Evolutionary conservation across 2,797 vertebrate genomes (phyloP).

Genomic region (Poecilia picta): DNA sequence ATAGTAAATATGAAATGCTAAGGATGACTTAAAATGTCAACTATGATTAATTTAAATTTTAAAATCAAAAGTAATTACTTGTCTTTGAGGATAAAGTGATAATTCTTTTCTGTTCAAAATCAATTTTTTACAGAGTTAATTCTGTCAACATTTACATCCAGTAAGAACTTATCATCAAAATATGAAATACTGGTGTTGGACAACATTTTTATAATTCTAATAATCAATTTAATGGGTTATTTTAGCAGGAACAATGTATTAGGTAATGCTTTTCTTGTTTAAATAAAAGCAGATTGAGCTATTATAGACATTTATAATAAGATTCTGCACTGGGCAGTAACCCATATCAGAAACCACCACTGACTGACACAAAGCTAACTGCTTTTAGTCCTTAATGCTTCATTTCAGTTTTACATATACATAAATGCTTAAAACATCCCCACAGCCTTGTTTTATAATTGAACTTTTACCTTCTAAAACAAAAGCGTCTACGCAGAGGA

Average conservation of each 20-base stretch:
- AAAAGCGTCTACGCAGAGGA: slow-evolving; percentile 2
- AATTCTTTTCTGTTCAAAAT: not conserved
- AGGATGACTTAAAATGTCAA: not conserved
- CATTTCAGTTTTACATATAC: slow-evolving; percentile 23
- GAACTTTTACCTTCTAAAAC: not conserved
- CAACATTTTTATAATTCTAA: not conserved
- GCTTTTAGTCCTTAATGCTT: not conserved
- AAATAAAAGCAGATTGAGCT: not conserved
- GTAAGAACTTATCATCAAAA: not conserved
- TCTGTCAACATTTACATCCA: not conserved
- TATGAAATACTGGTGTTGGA: not conserved
- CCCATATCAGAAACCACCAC: too few species aligned
- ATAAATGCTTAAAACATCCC: slow-evolving; percentile 26
- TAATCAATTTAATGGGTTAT: not conserved
- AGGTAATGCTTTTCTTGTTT: not conserved
- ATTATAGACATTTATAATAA: not conserved
- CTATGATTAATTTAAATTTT: not conserved
- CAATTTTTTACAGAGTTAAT: not conserved
- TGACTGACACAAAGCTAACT: not conserved
- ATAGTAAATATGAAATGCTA: not conserved
- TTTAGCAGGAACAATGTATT: not conserved
- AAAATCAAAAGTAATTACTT: too few species aligned
- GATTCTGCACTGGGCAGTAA: too few species aligned
- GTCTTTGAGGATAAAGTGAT: too few species aligned
- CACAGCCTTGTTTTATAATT: slow-evolving; percentile 22